Evolutionary conservation across 2,888 invertebrate genomes (phyloP).

Genomic region (Scaptomyza flava): DNA sequence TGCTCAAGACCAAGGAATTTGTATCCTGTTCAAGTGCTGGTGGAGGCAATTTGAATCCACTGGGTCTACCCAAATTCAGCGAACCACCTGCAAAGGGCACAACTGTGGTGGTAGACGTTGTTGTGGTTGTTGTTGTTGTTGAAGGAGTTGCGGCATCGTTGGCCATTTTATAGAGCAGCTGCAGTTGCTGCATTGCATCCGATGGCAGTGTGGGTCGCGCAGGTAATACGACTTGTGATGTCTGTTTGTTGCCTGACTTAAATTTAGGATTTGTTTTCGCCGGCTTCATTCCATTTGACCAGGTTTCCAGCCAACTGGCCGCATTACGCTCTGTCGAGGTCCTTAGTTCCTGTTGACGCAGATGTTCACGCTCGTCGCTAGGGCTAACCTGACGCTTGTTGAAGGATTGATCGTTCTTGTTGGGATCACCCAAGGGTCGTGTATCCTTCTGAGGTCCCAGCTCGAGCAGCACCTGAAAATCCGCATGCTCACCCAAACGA

Average conservation of each 20-base stretch:
- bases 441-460: slow-evolving; percentile 92
- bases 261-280: slow-evolving; percentile 54
- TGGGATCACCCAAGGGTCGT: slow-evolving; percentile 86
- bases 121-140: slow-evolving; percentile 30
- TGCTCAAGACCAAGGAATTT: slow-evolving; percentile 32
- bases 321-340: slow-evolving; percentile 70
- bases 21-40: slow-evolving; percentile 51
- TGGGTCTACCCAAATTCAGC: slow-evolving; percentile 39
- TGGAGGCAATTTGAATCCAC: slow-evolving; percentile 60
- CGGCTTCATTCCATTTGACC: slow-evolving; percentile 86
- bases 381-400: slow-evolving; percentile 82
- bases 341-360: slow-evolving; percentile 84
- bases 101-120: slow-evolving; percentile 20
- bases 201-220: slow-evolving; percentile 83
- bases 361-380: slow-evolving; percentile 63
- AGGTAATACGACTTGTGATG: slow-evolving; percentile 17
- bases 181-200: slow-evolving; percentile 82
- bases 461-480: slow-evolving; percentile 91
- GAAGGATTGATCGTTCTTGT: slow-evolving; percentile 69
- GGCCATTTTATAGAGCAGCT: slow-evolving; percentile 83
- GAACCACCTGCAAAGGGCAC: slow-evolving; percentile 24
- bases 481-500: slow-evolving; percentile 92
- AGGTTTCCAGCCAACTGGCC: slow-evolving; percentile 86
- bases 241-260: slow-evolving; percentile 24
- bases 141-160: slow-evolving; percentile 28